Evolutionary conservation across 2,888 invertebrate genomes (phyloP), one percentile per base, ranked within the genome.

Genomic region (Tortrix viridana): DNA sequence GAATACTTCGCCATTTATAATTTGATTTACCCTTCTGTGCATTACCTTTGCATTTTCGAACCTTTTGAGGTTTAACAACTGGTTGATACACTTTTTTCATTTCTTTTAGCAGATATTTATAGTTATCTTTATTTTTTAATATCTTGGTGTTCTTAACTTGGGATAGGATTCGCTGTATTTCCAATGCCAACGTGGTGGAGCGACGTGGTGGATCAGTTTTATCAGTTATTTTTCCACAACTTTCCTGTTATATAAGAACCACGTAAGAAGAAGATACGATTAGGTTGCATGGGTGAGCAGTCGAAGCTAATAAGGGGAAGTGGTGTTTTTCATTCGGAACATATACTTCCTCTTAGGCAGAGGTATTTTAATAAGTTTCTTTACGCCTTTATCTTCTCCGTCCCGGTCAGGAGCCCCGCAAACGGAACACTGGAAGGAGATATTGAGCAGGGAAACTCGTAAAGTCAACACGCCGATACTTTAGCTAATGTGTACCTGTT

Each of bases 341-440:
- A 86, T 67, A 67, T 71, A 81, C 77, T 77, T 87, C 65, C 84
- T 81, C 62, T 77, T 81, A 20, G 89, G 88, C 43, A 83, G 66
- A 41, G 73, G 58, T n/a, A 85, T 50, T 84, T 85, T 89, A 38
- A 85, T 16, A 26, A 83, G 70, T 67, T 74, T 76, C 9, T 62
- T 65, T 60, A 22, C 58, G n/a, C 66, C 3, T 23, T 37, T n/a
- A 16, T 20, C 26, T 57, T 58, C 71, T 18, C 67, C 68, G 41
- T 54, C 64, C 14, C 72, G 68, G 22, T 65, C 64, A 41, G 67
- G 65, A 58, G 75, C 77, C 50, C 73, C 75, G 70, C 86, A 86
- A 60, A 69, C 71, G 14, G 75, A 74, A 72, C 88, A 88, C 88
- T 88, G 86, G 68, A 86, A 87, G 74, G 74, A 74, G 69, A 59